These are phyloP conservation scores for Syrrhaptes paradoxus DNA, from an alignment of 2,113 vertebrate genomes.

Conservation along the genomic window DNA sequence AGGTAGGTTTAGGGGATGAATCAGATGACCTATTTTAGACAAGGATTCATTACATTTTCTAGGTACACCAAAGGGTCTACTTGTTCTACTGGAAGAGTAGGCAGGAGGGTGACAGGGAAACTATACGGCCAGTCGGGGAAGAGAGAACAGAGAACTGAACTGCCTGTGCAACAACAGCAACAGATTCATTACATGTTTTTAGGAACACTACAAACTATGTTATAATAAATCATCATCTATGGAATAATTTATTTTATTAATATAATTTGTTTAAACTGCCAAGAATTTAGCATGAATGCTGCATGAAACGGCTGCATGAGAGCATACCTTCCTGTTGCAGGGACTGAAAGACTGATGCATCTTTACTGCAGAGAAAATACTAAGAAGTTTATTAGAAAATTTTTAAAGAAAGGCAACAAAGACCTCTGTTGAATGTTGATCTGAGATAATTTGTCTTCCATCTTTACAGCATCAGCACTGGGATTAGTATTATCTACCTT, in stretches of 20 bases:
- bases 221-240: not conserved
- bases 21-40: constrained; percentile 21
- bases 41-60: constrained; percentile 23
- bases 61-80: not conserved
- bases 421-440: not conserved
- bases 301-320: not conserved
- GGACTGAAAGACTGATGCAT: not conserved
- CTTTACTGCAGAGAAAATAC: not conserved
- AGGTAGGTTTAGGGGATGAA: constrained; percentile 12
- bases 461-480: not conserved
- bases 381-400: not conserved
- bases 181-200: not conserved
- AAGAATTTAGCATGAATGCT: not conserved
- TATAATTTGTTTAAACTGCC: not conserved
- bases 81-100: constrained; percentile 3
- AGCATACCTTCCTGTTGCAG: not conserved
- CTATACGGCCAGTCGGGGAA: not conserved
- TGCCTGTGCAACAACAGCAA: not conserved
- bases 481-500: not conserved
- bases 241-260: not conserved
- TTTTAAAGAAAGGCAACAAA: not conserved
- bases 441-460: not conserved
- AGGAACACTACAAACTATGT: not conserved
- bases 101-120: not conserved
- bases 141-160: not conserved